Evolutionary conservation across 1,140 invertebrate genomes (phyloP).

Genomic region (Sesamia nonagrioides): DNA sequence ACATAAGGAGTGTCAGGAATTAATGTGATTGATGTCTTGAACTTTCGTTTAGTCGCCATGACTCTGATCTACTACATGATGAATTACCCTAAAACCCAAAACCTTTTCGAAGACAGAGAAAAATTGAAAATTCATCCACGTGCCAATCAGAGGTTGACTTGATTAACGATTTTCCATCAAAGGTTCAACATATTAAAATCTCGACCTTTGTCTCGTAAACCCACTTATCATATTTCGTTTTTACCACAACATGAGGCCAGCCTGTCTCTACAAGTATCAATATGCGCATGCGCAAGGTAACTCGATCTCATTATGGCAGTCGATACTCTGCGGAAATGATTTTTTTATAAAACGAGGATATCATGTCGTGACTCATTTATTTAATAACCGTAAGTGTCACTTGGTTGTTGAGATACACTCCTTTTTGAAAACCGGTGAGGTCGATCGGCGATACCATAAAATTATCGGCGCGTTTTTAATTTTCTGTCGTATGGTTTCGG

Average conservation of each 20-base stretch:
- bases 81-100: not conserved
- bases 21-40: not conserved
- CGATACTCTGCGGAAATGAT: slow-evolving; percentile 64
- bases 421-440: slow-evolving; percentile 30
- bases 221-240: slow-evolving; percentile 52
- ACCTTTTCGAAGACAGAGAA: not conserved
- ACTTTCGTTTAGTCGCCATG: not conserved
- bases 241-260: slow-evolving; percentile 52
- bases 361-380: slow-evolving; percentile 57
- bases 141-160: slow-evolving; percentile 6
- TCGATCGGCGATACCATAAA: slow-evolving; percentile 14
- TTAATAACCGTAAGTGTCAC: slow-evolving; percentile 54
- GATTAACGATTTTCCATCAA: slow-evolving; percentile 14
- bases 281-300: slow-evolving; percentile 65
- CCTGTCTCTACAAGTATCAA: slow-evolving; percentile 59
- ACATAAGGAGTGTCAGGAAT: not conserved
- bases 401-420: slow-evolving; percentile 8
- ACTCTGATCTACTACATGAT: not conserved
- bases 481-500: not conserved
- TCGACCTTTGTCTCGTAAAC: slow-evolving; percentile 37
- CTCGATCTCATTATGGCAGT: slow-evolving; percentile 56
- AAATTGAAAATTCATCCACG: not conserved
- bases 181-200: slow-evolving; percentile 16
- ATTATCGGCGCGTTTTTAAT: not conserved
- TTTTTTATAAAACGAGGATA: slow-evolving; percentile 64